A percentile compares a stretch with the other conserved stretches of the same genome.
These are phyloP conservation scores for Vidua macroura DNA, from an alignment of 2,113 vertebrate species.

Conservation along the genomic window DNA sequence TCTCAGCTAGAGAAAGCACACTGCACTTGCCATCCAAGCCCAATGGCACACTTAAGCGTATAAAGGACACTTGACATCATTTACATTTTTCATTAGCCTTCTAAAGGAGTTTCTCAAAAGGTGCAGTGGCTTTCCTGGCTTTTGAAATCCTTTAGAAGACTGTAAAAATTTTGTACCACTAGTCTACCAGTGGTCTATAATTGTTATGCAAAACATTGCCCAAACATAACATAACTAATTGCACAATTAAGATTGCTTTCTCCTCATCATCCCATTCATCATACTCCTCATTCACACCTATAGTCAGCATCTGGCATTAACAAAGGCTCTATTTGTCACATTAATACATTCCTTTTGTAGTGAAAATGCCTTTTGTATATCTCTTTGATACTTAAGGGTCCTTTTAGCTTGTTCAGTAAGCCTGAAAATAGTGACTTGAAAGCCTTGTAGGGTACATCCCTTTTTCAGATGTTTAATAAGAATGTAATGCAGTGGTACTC, in stretches of 20 bases:
- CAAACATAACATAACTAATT: neutral
- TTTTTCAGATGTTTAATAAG: neutral
- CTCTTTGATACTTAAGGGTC: neutral
- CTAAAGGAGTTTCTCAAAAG: neutral
- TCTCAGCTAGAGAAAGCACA: neutral
- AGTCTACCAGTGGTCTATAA: neutral
- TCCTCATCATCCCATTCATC: neutral
- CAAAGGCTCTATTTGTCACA: neutral
- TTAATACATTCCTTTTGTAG: neutral
- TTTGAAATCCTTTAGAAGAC: constrained; percentile 3
- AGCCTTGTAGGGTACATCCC: neutral
- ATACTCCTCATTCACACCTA: neutral
- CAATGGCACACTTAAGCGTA: neutral
- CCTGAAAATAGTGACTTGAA: neutral
- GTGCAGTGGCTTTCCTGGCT: neutral
- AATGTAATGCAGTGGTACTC: neutral
- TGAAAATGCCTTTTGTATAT: neutral
- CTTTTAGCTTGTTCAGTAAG: neutral
- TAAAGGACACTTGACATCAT: neutral
- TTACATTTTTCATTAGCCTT: constrained; percentile 10
- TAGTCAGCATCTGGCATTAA: neutral
- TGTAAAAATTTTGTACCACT: neutral
- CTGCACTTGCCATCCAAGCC: neutral
- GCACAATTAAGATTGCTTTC: neutral
- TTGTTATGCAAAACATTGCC: constrained; percentile 3